These are phyloP conservation scores for Sitodiplosis mosellana DNA, from an alignment of 1,140 invertebrate species.

Conservation along the genomic window DNA sequence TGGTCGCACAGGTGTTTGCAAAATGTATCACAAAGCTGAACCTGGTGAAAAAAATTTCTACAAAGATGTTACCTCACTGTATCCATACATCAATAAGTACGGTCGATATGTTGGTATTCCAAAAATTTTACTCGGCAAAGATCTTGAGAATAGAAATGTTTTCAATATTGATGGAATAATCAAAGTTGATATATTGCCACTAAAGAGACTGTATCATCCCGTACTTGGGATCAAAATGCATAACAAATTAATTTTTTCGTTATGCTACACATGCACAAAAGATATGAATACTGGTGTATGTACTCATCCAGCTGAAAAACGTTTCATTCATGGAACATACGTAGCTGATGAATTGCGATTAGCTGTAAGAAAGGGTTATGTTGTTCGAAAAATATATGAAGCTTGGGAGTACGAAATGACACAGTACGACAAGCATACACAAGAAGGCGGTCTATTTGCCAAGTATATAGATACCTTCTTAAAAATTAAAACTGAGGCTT, in stretches of 20 bases:
- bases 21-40: background rate
- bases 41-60: background rate
- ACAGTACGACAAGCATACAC: conserved; percentile 5
- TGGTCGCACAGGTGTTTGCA: background rate
- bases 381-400: background rate
- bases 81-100: background rate
- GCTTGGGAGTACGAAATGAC: background rate
- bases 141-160: too few species aligned
- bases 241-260: background rate
- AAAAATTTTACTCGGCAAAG: too few species aligned
- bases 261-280: background rate
- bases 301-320: conserved; percentile 14
- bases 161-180: too few species aligned
- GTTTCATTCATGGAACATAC: conserved; percentile 21
- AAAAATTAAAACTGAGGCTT: conserved; percentile 19
- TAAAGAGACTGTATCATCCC: too few species aligned
- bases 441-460: conserved; percentile 13
- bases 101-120: too few species aligned
- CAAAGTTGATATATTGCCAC: too few species aligned
- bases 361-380: conserved; percentile 19
- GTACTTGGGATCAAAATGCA: background rate
- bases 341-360: conserved; percentile 18
- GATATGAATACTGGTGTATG: conserved; percentile 5
- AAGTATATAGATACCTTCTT: conserved; percentile 17
- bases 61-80: background rate